Conservation (phyloP, 1,140 invertebrate genomes). For the Mactra quadrangularis region DNA sequence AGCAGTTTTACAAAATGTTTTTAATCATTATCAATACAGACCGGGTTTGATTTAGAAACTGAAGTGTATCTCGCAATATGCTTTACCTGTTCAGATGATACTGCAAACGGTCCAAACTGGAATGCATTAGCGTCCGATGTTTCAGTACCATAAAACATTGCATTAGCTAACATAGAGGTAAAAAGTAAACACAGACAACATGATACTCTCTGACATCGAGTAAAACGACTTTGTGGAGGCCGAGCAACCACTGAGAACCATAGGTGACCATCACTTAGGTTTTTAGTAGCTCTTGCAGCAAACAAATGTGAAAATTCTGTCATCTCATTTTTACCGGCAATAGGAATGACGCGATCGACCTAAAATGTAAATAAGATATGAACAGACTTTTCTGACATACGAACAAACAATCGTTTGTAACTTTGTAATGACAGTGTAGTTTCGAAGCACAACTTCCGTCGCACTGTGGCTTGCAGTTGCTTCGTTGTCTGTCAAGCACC, state of each 20-base stretch:
- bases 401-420: too few relatives aligned
- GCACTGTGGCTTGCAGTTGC: neutral
- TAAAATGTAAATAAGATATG: constrained; percentile 67
- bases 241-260: constrained; percentile 86
- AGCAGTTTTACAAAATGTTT: too few relatives aligned
- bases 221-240: constrained; percentile 85
- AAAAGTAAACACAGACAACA: constrained; percentile 86
- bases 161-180: constrained; percentile 86
- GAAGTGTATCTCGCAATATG: too few relatives aligned
- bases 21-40: too few relatives aligned
- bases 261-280: constrained; percentile 86
- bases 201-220: constrained; percentile 84
- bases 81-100: constrained; percentile 83
- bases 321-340: constrained; percentile 84
- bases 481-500: too few relatives aligned
- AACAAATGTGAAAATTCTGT: constrained; percentile 85
- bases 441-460: too few relatives aligned
- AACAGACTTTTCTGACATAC: too few relatives aligned
- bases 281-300: constrained; percentile 83
- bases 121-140: constrained; percentile 76
- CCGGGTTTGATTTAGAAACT: too few relatives aligned
- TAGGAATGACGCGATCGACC: constrained; percentile 86
- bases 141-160: constrained; percentile 85
- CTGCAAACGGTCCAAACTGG: constrained; percentile 84
- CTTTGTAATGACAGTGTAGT: too few relatives aligned